Evolutionary conservation across 2,888 invertebrate species (phyloP), one percentile per base, ranked within the genome.

Genomic region (Chelonus formosanus): DNA sequence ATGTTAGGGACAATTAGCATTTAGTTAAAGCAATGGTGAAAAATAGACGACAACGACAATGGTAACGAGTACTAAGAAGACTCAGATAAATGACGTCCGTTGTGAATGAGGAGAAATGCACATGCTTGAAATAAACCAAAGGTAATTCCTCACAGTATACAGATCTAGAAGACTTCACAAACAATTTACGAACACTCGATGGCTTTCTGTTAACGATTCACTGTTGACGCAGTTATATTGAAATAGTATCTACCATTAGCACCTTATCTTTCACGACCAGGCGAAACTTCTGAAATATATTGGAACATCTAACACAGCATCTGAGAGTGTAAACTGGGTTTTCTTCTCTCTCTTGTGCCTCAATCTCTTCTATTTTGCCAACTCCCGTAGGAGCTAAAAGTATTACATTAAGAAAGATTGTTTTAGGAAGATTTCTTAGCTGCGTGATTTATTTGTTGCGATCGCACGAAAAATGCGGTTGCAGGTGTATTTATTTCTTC

Each of bases 191-290:
- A 71, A 60, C 71, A 65, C 47, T 67, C 72, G 71, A 72, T 73
- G 71, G 70, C 73, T 75, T 73, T 73, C 73, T 68, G 70, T 72
- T 71, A 71, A 68, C 69, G 54, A 67, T 58, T 43, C 65, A 40
- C 40, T 60, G 65, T 63, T 67, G 68, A 69, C 67, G 73, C 71
- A 71, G 70, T 77, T 76, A 73, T 72, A 75, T 75, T 76, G 76
- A 76, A 76, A 76, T 75, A 76, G 73, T 72, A 74, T 67, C 73
- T 73, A 74, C 78, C 75, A 77, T 79, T 80, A 78, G 74, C 74
- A 72, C 75, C 76, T 79, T 78, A 77, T 79, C 79, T 77, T 73
- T 73, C 73, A 71, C 71, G 63, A 67, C 75, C 76, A 75, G 73
- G 72, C 75, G 70, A 75, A 36, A 58, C 73, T 65, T 20, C 69